A percentile compares a stretch with the other conserved stretches of the same genome.
These are phyloP conservation scores for Zaprionus camerounensis DNA, from an alignment of 1,140 invertebrate species.

Conservation along the genomic window DNA sequence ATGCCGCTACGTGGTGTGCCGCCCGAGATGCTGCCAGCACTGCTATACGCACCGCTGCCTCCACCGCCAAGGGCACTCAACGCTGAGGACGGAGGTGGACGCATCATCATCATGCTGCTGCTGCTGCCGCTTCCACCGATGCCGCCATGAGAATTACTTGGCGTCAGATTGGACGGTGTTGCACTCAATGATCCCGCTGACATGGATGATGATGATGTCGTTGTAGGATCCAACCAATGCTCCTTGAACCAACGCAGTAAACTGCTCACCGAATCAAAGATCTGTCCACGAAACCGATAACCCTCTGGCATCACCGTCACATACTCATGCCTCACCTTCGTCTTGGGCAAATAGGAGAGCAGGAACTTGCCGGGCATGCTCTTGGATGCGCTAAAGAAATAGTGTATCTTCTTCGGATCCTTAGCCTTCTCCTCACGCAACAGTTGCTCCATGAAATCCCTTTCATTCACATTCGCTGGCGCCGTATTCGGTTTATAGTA, in stretches of 20 bases:
- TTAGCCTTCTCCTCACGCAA: slow-evolving; percentile 94
- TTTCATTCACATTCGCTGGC: slow-evolving; percentile 86
- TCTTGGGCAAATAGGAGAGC: slow-evolving; percentile 95
- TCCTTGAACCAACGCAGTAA: slow-evolving; percentile 99
- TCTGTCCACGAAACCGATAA: slow-evolving; percentile 94
- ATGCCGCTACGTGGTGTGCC: slow-evolving; percentile 67
- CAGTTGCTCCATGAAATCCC: slow-evolving; percentile 93
- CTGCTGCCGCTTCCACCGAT: not conserved
- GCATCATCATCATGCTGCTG: slow-evolving; percentile 56
- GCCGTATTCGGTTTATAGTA: slow-evolving; percentile 92
- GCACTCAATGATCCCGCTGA: slow-evolving; percentile 86
- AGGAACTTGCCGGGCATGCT: slow-evolving; percentile 98
- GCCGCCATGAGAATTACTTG: slow-evolving; percentile 7
- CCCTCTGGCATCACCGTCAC: slow-evolving; percentile 96
- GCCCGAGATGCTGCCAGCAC: slow-evolving; percentile 45
- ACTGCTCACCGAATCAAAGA: slow-evolving; percentile 93
- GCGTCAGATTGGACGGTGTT: slow-evolving; percentile 86
- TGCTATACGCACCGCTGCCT: slow-evolving; percentile 39
- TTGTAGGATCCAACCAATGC: slow-evolving; percentile 96
- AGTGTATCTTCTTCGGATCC: slow-evolving; percentile 95
- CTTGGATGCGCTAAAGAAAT: slow-evolving; percentile 93
- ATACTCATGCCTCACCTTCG: slow-evolving; percentile 94
- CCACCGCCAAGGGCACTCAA: slow-evolving; percentile 17
- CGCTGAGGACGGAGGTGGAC: slow-evolving; percentile 35
- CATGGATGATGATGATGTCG: slow-evolving; percentile 85